phyloP scores from a whole-genome alignment of 2,113 vertebrate genomes.

The Microtus ochrogaster region DNA sequence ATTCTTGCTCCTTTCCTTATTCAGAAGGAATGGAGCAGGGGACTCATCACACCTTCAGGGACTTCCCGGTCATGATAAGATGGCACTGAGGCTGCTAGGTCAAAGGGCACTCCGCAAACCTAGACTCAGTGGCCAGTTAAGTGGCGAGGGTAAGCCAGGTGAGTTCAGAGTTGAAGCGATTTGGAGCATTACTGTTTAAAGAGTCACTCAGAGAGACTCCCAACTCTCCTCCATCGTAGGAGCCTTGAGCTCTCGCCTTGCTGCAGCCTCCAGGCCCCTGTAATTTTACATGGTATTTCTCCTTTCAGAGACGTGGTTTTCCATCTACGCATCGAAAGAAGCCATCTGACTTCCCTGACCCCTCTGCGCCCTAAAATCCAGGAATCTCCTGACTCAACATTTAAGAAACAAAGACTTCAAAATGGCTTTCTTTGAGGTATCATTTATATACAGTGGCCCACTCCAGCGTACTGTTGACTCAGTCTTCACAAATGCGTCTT shows the following conservation, averaged over 20 bases:
- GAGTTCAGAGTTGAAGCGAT: background rate
- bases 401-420: constrained; percentile 12
- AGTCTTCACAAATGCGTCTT: background rate
- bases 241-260: background rate
- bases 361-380: background rate
- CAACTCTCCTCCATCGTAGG: background rate
- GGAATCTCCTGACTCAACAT: constrained; percentile 13
- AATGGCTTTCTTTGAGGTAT: constrained; percentile 10
- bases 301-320: background rate
- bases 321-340: background rate
- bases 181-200: background rate
- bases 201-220: background rate
- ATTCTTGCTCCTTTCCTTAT: background rate
- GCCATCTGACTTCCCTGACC: background rate
- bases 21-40: background rate
- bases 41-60: background rate
- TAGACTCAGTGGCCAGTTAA: background rate
- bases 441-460: background rate
- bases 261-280: background rate
- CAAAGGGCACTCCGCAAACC: background rate
- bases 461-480: background rate
- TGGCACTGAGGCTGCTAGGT: accelerated
- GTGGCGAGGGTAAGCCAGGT: background rate
- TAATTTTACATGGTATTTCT: background rate
- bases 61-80: background rate